Conservation (phyloP, 2,113 vertebrate genomes). For the Hassar affinis region DNA sequence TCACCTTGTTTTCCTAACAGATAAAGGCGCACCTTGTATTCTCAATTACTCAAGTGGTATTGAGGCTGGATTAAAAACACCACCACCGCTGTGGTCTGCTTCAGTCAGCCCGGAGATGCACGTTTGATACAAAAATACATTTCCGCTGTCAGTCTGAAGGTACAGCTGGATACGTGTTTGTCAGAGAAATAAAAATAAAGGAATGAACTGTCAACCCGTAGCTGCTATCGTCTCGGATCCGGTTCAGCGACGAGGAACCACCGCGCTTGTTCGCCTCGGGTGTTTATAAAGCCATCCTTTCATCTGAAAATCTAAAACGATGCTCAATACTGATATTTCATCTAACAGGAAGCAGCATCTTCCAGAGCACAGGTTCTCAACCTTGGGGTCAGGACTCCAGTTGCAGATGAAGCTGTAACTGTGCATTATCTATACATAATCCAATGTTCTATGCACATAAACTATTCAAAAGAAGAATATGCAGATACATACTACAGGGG, state of each 20-base stretch:
- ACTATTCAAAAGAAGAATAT: no score
- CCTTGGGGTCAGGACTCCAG: neutral
- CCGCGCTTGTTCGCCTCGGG: slow-evolving; percentile 11
- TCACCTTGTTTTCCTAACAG: neutral
- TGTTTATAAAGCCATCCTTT: slow-evolving; percentile 37
- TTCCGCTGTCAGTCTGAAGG: slow-evolving; percentile 8
- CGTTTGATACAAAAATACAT: neutral
- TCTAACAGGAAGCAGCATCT: neutral
- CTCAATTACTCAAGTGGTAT: neutral
- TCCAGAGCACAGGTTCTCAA: neutral
- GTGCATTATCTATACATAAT: no score
- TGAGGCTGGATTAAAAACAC: slow-evolving; percentile 14
- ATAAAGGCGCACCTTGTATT: neutral
- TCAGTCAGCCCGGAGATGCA: neutral
- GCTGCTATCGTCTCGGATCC: slow-evolving; percentile 19
- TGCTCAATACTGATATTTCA: neutral
- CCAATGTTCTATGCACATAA: no score
- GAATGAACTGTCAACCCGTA: slow-evolving; percentile 45
- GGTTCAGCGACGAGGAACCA: slow-evolving; percentile 17
- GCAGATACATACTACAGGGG: no score
- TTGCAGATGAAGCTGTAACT: neutral
- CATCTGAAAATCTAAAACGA: neutral
- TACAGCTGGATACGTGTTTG: slow-evolving; percentile 11
- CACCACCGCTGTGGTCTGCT: no score
- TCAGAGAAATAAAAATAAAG: slow-evolving; percentile 42